Evolutionary conservation across 1,140 invertebrate species (phyloP).

Genomic region (Dreissena rostriformis): DNA sequence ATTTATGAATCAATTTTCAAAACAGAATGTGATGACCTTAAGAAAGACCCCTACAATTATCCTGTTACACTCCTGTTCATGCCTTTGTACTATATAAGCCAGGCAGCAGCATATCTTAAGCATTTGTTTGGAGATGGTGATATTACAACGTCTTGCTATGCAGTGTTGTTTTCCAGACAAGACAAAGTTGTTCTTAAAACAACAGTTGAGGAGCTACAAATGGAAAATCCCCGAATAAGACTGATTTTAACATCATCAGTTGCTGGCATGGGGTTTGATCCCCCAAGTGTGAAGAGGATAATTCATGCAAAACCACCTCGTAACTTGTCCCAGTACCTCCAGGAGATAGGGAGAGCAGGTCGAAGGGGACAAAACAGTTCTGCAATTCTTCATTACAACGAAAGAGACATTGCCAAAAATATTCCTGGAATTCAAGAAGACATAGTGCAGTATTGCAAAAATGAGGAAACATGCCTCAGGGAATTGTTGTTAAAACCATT

Average conservation of each 20-base stretch:
- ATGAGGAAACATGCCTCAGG: no score
- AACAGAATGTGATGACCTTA: constrained; percentile 12
- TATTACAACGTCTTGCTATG: constrained; percentile 18
- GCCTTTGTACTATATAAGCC: constrained; percentile 30
- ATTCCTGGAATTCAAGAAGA: no score
- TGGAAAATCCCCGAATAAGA: not conserved
- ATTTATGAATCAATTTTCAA: constrained; percentile 12
- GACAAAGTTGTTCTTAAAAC: constrained; percentile 16
- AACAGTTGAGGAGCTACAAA: constrained; percentile 11
- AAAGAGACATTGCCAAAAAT: no score
- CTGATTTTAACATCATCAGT: not conserved
- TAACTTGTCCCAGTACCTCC: no score
- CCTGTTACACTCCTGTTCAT: constrained; percentile 30
- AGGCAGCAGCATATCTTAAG: constrained; percentile 14
- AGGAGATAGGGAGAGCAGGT: no score
- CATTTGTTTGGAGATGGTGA: constrained; percentile 9
- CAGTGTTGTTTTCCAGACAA: constrained; percentile 27
- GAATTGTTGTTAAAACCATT: no score
- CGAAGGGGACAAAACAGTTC: no score
- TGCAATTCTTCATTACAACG: no score
- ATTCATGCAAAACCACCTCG: no score
- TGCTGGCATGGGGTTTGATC: no score
- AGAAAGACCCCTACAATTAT: not conserved
- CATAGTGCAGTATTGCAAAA: no score
- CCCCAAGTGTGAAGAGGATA: no score